phyloP scores from a whole-genome alignment of 2,797 vertebrate species.

The Megaceryle alcyon region DNA sequence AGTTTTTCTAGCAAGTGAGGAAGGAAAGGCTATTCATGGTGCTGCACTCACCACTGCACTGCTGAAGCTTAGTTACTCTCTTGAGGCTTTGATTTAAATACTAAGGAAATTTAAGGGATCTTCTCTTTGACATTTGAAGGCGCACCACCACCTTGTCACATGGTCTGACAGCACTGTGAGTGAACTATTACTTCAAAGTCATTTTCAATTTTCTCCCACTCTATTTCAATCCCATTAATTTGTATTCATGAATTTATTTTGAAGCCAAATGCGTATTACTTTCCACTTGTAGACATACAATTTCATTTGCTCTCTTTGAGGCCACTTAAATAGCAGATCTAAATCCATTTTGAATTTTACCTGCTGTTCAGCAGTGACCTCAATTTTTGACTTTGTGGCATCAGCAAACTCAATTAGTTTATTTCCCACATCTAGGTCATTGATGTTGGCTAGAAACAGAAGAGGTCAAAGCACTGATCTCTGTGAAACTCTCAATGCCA shows the following conservation, averaged over 20 bases:
- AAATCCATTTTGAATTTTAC: conserved; percentile 41
- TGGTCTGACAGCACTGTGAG: not conserved
- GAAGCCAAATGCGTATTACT: not conserved
- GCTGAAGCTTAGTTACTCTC: not conserved
- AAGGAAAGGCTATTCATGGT: not conserved
- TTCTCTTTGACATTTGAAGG: not conserved
- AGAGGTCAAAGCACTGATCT: not conserved
- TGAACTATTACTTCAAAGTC: conserved; percentile 40
- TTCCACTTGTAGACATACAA: conserved; percentile 10
- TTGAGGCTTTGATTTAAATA: not conserved
- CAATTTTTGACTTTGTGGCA: conserved; percentile 56
- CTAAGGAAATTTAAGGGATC: not conserved
- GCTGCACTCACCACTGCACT: not conserved
- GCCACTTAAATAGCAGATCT: conserved; percentile 3
- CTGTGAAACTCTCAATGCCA: not conserved
- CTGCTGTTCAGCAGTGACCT: conserved; percentile 49
- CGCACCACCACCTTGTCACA: not conserved
- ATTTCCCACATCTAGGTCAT: not conserved
- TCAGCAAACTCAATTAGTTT: conserved; percentile 61
- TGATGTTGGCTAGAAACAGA: not conserved
- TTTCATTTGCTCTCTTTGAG: conserved; percentile 14
- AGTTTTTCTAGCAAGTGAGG: not conserved
- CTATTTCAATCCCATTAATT: conserved; percentile 27
- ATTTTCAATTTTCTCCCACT: conserved; percentile 47
- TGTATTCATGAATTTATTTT: conserved; percentile 18